A percentile compares a stretch with the other conserved stretches of the same genome.
Conservation (phyloP, 2,113 vertebrate genomes). For the Triplophysa siluroides region DNA sequence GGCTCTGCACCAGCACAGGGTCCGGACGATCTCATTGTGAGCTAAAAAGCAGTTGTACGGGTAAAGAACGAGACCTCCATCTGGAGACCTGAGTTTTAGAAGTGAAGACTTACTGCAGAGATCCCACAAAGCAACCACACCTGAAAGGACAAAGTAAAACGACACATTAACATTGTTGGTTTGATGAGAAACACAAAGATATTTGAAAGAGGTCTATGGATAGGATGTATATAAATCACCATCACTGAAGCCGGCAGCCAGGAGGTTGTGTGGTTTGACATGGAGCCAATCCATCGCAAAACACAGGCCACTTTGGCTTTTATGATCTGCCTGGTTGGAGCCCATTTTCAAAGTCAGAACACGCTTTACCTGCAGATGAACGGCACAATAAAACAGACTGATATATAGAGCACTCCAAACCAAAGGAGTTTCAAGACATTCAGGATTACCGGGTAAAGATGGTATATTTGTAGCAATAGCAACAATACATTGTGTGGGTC, state of each 20-base stretch:
- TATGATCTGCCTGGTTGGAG: conserved; percentile 76
- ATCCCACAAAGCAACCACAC: conserved; percentile 89
- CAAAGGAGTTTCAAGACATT: background rate
- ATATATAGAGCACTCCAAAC: background rate
- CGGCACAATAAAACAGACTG: background rate
- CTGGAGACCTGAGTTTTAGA: conserved; percentile 75
- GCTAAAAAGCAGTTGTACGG: conserved; percentile 86
- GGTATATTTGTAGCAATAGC: no score
- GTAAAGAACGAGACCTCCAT: conserved; percentile 77
- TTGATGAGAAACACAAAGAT: background rate
- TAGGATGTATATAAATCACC: conserved; percentile 69
- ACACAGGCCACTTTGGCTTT: conserved; percentile 79
- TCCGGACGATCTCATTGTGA: conserved; percentile 83
- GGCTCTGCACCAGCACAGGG: conserved; percentile 87
- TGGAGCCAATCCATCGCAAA: conserved; percentile 90
- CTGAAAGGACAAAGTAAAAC: conserved; percentile 62
- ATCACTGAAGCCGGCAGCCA: conserved; percentile 90
- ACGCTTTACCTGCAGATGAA: conserved; percentile 69
- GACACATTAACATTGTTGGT: background rate
- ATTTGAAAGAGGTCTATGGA: background rate
- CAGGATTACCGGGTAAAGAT: no score
- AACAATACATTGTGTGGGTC: no score
- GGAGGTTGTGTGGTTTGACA: conserved; percentile 82
- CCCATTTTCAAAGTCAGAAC: conserved; percentile 84
- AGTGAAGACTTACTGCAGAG: conserved; percentile 82